Evolutionary conservation across 2,797 vertebrate genomes (phyloP), one percentile per base, ranked within the genome.

Genomic region (Sebastiscus albofasciatus): DNA sequence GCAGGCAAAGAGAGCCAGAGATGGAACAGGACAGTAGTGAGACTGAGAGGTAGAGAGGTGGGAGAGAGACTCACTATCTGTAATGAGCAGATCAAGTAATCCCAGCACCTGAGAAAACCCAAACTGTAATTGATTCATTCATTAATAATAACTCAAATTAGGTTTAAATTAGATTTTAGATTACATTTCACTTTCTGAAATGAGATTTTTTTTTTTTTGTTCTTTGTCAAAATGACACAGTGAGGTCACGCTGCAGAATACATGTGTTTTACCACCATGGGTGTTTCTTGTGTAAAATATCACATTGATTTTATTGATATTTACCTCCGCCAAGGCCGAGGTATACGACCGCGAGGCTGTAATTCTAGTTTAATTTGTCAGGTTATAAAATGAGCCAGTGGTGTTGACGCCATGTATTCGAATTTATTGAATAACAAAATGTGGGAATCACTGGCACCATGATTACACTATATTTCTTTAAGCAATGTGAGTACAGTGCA

Each of bases 71-170:
- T 73, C 60, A 61, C 73, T 72, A 33, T 60, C 18, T 34, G 5
- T 56, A 70, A 77, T 39, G 36, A 56, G n/a, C 49, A 59, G 49
- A 54, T 59, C 22, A 74, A 42, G 16, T 46, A 46, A 72, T 72
- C n/a, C 14, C 55, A 72, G 56, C 80, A 62, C 8, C 64, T 52
- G n/a, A 71, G 42, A 56, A 75, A 83, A 71, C 31, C 31, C 10
- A 72, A 72, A 59, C 33, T 67, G 36, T 55, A 67, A 67, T 69
- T 46, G 65, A 83, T 76, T 83, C 12, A 79, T 5, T 76, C 13
- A 67, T 79, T 77, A 75, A 77, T 82, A 70, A 36, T 71, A 29
- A 64, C 73, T 67, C 8, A 67, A 60, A 86, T 86, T 42, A 60
- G 36, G 70, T 67, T 83, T 16, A 22, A 85, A 81, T 74, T 68